Base-by-base conservation (phyloP, 1,140 invertebrate species). In the Drosophila pseudoananassae region DNA sequence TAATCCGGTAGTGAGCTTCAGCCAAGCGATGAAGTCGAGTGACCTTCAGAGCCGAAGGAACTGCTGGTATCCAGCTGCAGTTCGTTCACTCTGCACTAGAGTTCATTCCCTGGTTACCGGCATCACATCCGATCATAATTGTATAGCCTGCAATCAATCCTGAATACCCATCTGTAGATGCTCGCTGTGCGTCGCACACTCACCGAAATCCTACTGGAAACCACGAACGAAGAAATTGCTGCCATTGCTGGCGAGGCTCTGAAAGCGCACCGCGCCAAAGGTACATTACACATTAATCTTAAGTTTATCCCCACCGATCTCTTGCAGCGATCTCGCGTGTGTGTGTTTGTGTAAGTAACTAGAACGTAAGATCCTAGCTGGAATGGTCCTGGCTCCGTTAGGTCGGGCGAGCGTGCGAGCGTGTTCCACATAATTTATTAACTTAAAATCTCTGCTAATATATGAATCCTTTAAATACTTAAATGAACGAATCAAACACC, bases 191-290 rank as follows among this genome's bases (percentile, higher is more conserved):
- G 97, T 72, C 93, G 95, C 57, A 95, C 96, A 66, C 93, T 99
- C 91, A 99, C 98, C 43, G 97, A 98, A 93, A 96, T 99, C 80
- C 94, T 99, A 52, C 93, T 99, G 58, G 97, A 98, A 88, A 98
- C 98, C 75, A 99, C 98, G 10, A 97, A 96, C 87, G 95, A 96
- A 92, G 96, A 98, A 94, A 98, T 99, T 90, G 92, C 94, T 76
- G 92, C 93, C 72, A 94, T 98, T 78, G 97, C 96, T 92, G 94
- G 95, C 92, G 97, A 98, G 92, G 71, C 88, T 50, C 31, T 92
- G 20, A 88, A 90, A 81, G 78, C 83, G 68, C 76, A 79, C 27
- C 90, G 89, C 77, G 72, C 73, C 52, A 92, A 92, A 92, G 91
- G 91, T 92, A 92, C 78, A 72, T 78, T 61, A 47, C 46, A 33